Conservation (phyloP, 2,113 vertebrate genomes). For the Pluvianellus socialis region DNA sequence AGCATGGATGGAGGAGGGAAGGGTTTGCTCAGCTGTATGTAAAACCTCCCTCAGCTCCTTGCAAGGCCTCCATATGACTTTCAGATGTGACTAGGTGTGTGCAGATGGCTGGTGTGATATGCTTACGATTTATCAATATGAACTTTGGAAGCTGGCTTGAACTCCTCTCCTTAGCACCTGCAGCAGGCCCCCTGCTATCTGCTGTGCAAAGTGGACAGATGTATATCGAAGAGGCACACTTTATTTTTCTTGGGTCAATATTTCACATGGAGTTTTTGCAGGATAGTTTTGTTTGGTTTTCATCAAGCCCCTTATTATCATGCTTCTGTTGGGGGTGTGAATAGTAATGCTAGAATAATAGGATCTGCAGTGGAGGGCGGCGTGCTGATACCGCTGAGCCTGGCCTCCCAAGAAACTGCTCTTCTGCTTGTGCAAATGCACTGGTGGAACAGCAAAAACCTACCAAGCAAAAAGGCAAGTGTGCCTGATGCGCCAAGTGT, state of each 20-base stretch:
- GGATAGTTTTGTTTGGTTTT: slow-evolving; percentile 24
- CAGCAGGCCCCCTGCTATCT: slow-evolving; percentile 24
- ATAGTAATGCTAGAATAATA: not conserved
- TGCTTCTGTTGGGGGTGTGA: not conserved
- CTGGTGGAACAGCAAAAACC: not conserved
- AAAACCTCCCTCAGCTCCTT: not conserved
- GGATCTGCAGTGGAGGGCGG: not conserved
- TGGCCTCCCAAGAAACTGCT: not conserved
- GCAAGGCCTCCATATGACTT: not conserved
- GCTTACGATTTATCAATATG: not conserved
- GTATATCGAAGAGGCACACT: not conserved
- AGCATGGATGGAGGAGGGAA: not conserved
- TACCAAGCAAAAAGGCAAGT: not conserved
- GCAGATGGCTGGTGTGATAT: slow-evolving; percentile 16
- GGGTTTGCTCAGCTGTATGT: slow-evolving; percentile 37
- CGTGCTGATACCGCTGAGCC: not conserved
- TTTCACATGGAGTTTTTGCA: not conserved
- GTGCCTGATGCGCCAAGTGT: not conserved
- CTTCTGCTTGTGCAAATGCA: not conserved
- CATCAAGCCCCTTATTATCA: not conserved
- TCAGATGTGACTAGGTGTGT: slow-evolving; percentile 31
- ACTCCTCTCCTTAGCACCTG: slow-evolving; percentile 20
- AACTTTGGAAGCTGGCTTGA: slow-evolving; percentile 46
- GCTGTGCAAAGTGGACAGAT: slow-evolving; percentile 11
- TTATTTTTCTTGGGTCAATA: slow-evolving; percentile 51